Percentiles rank a stretch among this genome's conserved stretches.
These are phyloP conservation scores for Pomacea canaliculata DNA, from an alignment of 2,888 invertebrate species.

Conservation along the genomic window DNA sequence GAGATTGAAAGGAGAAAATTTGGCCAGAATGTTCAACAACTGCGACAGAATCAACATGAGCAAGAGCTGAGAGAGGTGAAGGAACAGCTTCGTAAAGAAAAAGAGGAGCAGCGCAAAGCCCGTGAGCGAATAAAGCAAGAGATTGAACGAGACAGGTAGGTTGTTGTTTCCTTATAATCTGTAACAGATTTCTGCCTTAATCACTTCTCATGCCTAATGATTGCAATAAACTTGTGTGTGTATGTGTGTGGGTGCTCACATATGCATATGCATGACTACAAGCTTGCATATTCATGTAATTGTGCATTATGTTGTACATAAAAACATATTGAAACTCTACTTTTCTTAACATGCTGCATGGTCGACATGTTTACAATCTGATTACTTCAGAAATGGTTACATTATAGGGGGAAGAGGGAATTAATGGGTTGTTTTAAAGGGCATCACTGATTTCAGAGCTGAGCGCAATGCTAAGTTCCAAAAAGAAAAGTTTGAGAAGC, in stretches of 20 bases:
- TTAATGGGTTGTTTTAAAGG: too few species aligned
- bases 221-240: too few species aligned
- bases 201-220: neutral
- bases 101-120: conserved; percentile 80
- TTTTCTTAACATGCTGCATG: too few species aligned
- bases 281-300: neutral
- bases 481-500: conserved; percentile 61
- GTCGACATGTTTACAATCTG: too few species aligned
- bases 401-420: too few species aligned
- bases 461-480: conserved; percentile 66
- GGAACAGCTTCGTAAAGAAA: conserved; percentile 83
- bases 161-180: neutral
- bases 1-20: conserved; percentile 82
- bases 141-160: conserved; percentile 83
- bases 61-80: conserved; percentile 80
- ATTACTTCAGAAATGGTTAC: too few species aligned
- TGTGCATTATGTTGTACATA: too few species aligned
- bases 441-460: conserved; percentile 50
- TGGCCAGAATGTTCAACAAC: conserved; percentile 79
- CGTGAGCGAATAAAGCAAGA: conserved; percentile 84
- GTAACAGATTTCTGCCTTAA: neutral
- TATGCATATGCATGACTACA: neutral
- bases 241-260: neutral
- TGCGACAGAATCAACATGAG: conserved; percentile 82
- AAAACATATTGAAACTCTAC: too few species aligned